Conservation (phyloP, 2,888 invertebrate genomes). For the Phaonia tiefii region DNA sequence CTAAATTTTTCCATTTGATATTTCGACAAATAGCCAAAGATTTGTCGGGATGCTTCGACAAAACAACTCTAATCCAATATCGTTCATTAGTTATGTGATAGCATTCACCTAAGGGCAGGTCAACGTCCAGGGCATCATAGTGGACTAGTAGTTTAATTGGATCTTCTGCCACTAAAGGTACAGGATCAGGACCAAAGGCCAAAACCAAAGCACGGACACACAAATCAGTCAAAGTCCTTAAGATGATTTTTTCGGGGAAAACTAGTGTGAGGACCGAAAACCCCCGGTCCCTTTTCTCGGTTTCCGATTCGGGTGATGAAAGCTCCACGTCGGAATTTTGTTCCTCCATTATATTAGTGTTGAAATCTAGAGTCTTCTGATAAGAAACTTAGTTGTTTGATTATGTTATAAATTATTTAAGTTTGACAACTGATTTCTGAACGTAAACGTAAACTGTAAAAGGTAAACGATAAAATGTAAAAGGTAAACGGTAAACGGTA, state of each 20-base stretch:
- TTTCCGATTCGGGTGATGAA: slow-evolving; percentile 66
- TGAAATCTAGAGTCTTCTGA: no score
- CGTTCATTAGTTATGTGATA: slow-evolving; percentile 71
- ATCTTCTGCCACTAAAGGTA: slow-evolving; percentile 58
- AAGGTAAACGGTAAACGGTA: no score
- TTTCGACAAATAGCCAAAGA: slow-evolving; percentile 68
- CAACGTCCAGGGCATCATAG: slow-evolving; percentile 72
- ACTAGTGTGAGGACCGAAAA: slow-evolving; percentile 72
- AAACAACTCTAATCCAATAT: slow-evolving; percentile 76
- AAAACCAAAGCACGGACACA: slow-evolving; percentile 72
- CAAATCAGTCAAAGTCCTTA: slow-evolving; percentile 72
- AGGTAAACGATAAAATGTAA: no score
- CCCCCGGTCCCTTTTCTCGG: slow-evolving; percentile 69
- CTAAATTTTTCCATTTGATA: slow-evolving; percentile 73
- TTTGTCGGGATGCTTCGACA: slow-evolving; percentile 71
- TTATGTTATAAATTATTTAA: no score
- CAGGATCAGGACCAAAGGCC: slow-evolving; percentile 59
- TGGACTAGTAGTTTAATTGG: slow-evolving; percentile 71
- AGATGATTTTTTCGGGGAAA: slow-evolving; percentile 69
- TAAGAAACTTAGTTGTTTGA: no score
- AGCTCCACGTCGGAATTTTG: slow-evolving; percentile 38
- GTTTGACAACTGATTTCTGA: no score
- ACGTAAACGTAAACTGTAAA: no score
- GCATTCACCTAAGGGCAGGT: slow-evolving; percentile 73
- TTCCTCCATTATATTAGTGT: slow-evolving; percentile 70